Evolutionary conservation across 2,797 vertebrate species (phyloP), one percentile per base, ranked within the genome.

Genomic region (Cuculus canorus): DNA sequence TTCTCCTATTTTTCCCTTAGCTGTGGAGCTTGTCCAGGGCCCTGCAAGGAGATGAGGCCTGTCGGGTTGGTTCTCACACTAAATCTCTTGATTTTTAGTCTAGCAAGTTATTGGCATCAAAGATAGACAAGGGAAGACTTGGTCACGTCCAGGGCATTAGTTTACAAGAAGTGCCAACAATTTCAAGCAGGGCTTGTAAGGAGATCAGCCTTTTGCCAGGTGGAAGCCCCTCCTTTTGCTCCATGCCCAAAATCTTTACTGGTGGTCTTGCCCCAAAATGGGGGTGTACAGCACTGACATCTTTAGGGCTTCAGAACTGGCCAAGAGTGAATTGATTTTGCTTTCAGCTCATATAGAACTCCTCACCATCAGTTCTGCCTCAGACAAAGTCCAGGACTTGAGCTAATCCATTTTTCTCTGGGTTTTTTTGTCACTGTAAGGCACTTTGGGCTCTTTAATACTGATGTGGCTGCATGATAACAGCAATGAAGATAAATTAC

Each of bases 401-500:
- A 2, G 23, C 78, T 78, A 92, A 82, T 22, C 18, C 68, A 88
- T 94, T 92, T 93, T 92, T 93, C 73, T 93, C 56, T 48, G 47
- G 13, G 43, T 48, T 45, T 80, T 90, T 93, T 92, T 93, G 64
- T 93, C 78, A 84, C 84, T 93, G 41, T 82, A 80, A 92, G 86
- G 60, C 80, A 87, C 64, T 88, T 77, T 0, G 0, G 39, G 52
- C 78, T 92, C 68, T 88, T 95, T 92, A 84, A 79, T 87, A 90
- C 86, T 86, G 91, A 92, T 93, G 90, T 3, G 28, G 52, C 39
- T 82, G 33, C 60, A 43, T 89, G 95, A 93, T 94, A 96, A 86
- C 77, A 87, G 70, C 95, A 93, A 96, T 94, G 95, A 96, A 96
- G 90, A 96, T 82, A 94, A 95, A 96, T 92, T 91, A 73, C 81